These are phyloP conservation scores for Struthidea cinerea DNA, from an alignment of 2,113 vertebrate species.

Conservation along the genomic window DNA sequence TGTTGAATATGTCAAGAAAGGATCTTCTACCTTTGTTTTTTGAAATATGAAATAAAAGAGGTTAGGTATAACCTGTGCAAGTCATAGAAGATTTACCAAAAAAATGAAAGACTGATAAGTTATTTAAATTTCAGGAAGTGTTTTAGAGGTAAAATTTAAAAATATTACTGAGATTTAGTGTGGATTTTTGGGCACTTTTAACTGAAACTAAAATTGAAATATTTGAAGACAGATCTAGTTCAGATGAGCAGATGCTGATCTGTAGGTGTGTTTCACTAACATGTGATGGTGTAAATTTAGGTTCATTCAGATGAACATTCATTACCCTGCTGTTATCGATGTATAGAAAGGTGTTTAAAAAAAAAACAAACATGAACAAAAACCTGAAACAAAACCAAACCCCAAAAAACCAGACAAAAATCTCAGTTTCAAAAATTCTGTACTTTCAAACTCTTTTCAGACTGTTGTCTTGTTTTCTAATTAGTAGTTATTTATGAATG, in stretches of 20 bases:
- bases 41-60: neutral
- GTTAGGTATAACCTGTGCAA: neutral
- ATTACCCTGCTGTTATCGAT: neutral
- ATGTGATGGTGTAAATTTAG: neutral
- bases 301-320: neutral
- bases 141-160: neutral
- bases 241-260: neutral
- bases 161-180: neutral
- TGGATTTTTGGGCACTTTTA: neutral
- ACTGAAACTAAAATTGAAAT: neutral
- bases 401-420: neutral
- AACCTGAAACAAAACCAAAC: neutral
- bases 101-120: neutral
- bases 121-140: neutral
- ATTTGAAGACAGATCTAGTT: neutral
- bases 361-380: neutral
- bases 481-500: neutral
- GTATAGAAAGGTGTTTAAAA: neutral
- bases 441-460: neutral
- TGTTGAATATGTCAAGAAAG: neutral
- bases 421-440: neutral
- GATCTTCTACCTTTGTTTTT: neutral
- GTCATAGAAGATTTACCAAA: neutral
- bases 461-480: neutral
- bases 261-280: neutral